Conservation (phyloP, 1,140 invertebrate species). For the Achroia grisella region DNA sequence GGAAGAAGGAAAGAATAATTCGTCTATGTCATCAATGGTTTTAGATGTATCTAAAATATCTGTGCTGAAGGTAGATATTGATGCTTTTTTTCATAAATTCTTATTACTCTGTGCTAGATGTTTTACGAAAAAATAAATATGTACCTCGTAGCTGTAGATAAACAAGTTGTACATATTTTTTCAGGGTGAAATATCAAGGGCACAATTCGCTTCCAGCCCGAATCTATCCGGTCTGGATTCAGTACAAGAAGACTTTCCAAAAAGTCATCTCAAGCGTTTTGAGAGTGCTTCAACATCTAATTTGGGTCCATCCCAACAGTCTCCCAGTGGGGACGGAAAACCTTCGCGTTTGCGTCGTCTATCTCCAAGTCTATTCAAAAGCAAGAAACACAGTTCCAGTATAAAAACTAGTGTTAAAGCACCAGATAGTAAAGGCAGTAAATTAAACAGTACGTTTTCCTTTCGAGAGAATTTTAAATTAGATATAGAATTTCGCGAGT, state of each 20-base stretch:
- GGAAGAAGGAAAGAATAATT: slow-evolving; percentile 40
- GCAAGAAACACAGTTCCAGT: slow-evolving; percentile 26
- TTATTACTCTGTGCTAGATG: too few relatives aligned
- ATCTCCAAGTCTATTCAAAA: slow-evolving; percentile 48
- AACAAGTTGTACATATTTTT: slow-evolving; percentile 6
- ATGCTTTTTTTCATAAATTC: too few relatives aligned
- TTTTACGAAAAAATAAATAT: not conserved
- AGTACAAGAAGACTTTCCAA: slow-evolving; percentile 30
- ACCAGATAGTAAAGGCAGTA: slow-evolving; percentile 28
- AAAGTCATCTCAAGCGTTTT: slow-evolving; percentile 26
- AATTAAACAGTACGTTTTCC: slow-evolving; percentile 40
- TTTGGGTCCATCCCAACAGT: slow-evolving; percentile 16
- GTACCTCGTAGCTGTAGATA: not conserved
- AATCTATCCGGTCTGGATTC: slow-evolving; percentile 37
- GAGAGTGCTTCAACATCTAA: slow-evolving; percentile 56
- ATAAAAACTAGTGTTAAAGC: slow-evolving; percentile 26
- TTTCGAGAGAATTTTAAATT: too few relatives aligned
- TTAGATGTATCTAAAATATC: slow-evolving; percentile 64
- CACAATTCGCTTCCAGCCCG: slow-evolving; percentile 55
- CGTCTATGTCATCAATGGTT: slow-evolving; percentile 41
- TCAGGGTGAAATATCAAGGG: slow-evolving; percentile 39
- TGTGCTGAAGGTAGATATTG: slow-evolving; percentile 38
- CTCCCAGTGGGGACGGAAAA: slow-evolving; percentile 28
- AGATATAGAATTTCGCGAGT: too few relatives aligned
- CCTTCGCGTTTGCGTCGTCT: slow-evolving; percentile 30